Evolutionary conservation across 2,797 vertebrate genomes (phyloP).

Genomic region (Microctenopoma stevenorrisi): DNA sequence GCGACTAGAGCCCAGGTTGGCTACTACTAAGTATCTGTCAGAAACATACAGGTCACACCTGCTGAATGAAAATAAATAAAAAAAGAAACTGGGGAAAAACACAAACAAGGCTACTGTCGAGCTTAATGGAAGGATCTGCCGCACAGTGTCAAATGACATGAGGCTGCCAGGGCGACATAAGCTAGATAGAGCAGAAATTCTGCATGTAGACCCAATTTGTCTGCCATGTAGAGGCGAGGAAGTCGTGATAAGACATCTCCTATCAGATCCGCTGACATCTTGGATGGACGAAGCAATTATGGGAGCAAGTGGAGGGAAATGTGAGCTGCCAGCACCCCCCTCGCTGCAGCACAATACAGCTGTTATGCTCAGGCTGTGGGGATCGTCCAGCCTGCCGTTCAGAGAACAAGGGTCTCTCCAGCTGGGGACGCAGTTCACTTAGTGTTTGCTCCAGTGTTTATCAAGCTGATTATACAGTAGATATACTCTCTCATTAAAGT

Average conservation of each 20-base stretch:
- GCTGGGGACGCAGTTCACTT: constrained; percentile 37
- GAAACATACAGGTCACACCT: constrained; percentile 45
- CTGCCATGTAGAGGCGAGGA: constrained; percentile 52
- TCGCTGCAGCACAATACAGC: constrained; percentile 50
- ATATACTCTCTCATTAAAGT: constrained; percentile 62
- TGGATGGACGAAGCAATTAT: constrained; percentile 79
- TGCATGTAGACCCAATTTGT: constrained; percentile 74
- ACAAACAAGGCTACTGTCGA: constrained; percentile 50
- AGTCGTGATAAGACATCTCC: constrained; percentile 70
- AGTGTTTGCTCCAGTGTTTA: constrained; percentile 24
- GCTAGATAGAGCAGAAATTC: constrained; percentile 53
- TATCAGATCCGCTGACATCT: constrained; percentile 75
- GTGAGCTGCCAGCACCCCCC: constrained; percentile 54
- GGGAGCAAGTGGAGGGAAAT: constrained; percentile 67
- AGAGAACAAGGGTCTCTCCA: constrained; percentile 28
- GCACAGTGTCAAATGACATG: constrained; percentile 48
- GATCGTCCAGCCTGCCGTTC: constrained; percentile 32
- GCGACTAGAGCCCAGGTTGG: constrained; percentile 32
- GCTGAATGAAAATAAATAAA: constrained; percentile 17
- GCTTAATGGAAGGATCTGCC: constrained; percentile 51
- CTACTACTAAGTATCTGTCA: constrained; percentile 67
- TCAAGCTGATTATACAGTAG: constrained; percentile 20
- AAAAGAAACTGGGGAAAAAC: constrained; percentile 20
- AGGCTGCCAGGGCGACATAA: constrained; percentile 55
- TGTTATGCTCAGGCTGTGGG: constrained; percentile 61